Conservation (phyloP, 2,113 vertebrate species). For the Ptilonorhynchus violaceus region DNA sequence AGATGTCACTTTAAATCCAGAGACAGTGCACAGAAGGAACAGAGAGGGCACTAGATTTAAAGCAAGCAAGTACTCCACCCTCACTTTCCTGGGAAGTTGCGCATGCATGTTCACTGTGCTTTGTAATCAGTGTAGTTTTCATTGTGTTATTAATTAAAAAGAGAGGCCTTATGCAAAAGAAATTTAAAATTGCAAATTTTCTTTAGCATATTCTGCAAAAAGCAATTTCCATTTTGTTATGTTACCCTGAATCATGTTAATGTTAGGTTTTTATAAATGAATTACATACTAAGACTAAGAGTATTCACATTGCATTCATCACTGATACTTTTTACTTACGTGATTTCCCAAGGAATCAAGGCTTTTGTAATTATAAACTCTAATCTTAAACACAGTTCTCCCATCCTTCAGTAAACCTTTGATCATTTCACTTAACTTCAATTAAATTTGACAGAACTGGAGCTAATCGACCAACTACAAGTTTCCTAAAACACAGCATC, state of each 20-base stretch:
- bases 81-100: not conserved
- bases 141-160: not conserved
- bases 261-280: not conserved
- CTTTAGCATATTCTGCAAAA: not conserved
- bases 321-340: not conserved
- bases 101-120: not conserved
- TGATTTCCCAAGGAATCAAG: not conserved
- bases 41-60: slow-evolving; percentile 2
- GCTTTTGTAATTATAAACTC: not conserved
- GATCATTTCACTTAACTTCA: not conserved
- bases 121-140: not conserved
- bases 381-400: not conserved
- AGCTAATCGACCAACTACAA: not conserved
- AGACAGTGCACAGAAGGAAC: not conserved
- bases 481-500: not conserved
- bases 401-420: not conserved
- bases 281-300: not conserved
- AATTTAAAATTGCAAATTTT: not conserved
- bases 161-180: not conserved
- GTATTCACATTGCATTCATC: not conserved
- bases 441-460: not conserved
- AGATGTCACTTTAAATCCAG: not conserved
- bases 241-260: not conserved
- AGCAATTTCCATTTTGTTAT: not conserved
- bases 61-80: not conserved